phyloP scores from a whole-genome alignment of 2,113 vertebrate species.

The Todiramphus chloris region DNA sequence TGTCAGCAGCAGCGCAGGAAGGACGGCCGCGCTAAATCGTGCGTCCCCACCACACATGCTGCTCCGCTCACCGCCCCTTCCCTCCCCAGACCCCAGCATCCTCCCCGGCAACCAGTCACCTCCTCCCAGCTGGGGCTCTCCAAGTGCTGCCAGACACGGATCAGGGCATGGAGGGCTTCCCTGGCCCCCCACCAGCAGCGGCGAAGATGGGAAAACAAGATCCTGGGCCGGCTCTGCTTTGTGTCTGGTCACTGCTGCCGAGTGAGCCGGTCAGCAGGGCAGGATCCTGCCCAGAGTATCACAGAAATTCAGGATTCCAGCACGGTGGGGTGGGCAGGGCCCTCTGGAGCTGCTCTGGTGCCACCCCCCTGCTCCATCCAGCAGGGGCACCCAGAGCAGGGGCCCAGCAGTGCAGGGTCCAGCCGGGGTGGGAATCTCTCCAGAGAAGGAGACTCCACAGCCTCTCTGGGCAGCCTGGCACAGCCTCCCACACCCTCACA shows the following conservation, averaged over 20 bases:
- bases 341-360: background rate
- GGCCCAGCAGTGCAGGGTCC: background rate
- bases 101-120: accelerated
- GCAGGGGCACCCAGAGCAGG: background rate
- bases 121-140: background rate
- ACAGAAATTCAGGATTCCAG: no score
- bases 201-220: background rate
- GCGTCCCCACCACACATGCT: background rate
- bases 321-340: background rate
- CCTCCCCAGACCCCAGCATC: background rate
- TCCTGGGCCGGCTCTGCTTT: accelerated
- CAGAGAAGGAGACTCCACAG: background rate
- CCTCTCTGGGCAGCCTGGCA: background rate
- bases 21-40: background rate
- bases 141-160: background rate
- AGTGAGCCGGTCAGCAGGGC: accelerated
- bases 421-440: background rate
- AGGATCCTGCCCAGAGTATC: background rate
- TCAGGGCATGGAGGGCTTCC: background rate
- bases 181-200: accelerated
- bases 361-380: background rate
- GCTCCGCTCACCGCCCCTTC: background rate
- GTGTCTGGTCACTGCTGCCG: accelerated
- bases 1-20: background rate
- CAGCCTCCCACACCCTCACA: background rate